Percentiles rank a stretch among this genome's conserved stretches.
These are phyloP conservation scores for Denticeps clupeoides DNA, from an alignment of 2,797 vertebrate species.

Conservation along the genomic window DNA sequence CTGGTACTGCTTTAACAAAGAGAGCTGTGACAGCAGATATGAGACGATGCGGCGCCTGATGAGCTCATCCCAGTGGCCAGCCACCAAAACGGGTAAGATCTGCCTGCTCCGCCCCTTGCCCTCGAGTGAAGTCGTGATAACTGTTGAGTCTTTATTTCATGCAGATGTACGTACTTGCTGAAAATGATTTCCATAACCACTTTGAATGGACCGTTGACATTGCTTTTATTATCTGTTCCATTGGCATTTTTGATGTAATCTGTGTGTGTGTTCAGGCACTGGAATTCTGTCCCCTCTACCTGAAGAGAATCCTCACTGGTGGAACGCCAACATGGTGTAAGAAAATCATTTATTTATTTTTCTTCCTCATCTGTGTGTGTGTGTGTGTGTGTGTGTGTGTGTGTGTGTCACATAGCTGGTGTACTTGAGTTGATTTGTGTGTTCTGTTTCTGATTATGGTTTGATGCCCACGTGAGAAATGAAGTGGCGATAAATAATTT, in stretches of 20 bases:
- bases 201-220: too few relatives aligned
- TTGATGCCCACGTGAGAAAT: too few relatives aligned
- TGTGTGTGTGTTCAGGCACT: constrained; percentile 58
- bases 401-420: not conserved
- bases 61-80: constrained; percentile 89
- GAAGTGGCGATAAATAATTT: too few relatives aligned
- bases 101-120: too few relatives aligned
- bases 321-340: constrained; percentile 99
- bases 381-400: constrained; percentile 1
- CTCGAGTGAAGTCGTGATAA: too few relatives aligned
- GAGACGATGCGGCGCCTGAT: constrained; percentile 83
- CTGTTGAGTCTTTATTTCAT: too few relatives aligned
- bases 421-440: too few relatives aligned
- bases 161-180: too few relatives aligned
- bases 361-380: not conserved
- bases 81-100: constrained; percentile 81
- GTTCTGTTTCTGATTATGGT: too few relatives aligned
- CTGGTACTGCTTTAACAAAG: constrained; percentile 94
- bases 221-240: too few relatives aligned
- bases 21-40: constrained; percentile 86
- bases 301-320: constrained; percentile 98
- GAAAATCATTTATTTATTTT: constrained; percentile 28
- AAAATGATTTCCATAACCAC: too few relatives aligned
- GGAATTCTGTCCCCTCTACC: constrained; percentile 94
- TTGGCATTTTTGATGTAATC: too few relatives aligned